phyloP scores from a whole-genome alignment of 2,888 invertebrate genomes.

The Opisthograptis luteolata region DNA sequence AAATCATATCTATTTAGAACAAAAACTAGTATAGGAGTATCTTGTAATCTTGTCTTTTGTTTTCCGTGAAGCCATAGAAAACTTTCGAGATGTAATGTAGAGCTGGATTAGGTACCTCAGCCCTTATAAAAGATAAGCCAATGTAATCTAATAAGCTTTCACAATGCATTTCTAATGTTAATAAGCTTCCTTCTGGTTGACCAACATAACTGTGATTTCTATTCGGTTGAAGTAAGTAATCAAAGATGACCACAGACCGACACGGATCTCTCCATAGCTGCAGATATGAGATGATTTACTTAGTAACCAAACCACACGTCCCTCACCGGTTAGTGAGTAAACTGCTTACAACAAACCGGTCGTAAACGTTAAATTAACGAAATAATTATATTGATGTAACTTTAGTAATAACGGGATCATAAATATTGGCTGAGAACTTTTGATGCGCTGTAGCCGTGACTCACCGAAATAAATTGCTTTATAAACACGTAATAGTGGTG shows the following conservation, averaged over 20 bases:
- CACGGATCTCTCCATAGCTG: slow-evolving; percentile 58
- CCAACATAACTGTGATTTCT: slow-evolving; percentile 57
- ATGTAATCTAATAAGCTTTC: slow-evolving; percentile 18
- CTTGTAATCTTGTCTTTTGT: too few species aligned
- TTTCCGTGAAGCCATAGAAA: too few species aligned
- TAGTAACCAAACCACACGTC: slow-evolving; percentile 58
- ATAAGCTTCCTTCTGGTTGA: slow-evolving; percentile 44
- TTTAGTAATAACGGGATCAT: slow-evolving; percentile 38
- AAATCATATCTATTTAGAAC: too few species aligned
- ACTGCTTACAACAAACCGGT: slow-evolving; percentile 58
- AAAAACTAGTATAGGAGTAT: too few species aligned
- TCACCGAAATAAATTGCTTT: slow-evolving; percentile 75
- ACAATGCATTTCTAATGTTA: slow-evolving; percentile 31
- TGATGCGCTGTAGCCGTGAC: slow-evolving; percentile 63
- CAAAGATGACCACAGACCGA: slow-evolving; percentile 68
- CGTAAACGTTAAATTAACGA: slow-evolving; percentile 39
- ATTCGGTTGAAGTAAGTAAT: slow-evolving; percentile 63
- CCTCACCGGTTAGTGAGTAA: slow-evolving; percentile 59
- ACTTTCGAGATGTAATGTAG: too few species aligned
- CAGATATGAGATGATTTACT: slow-evolving; percentile 47
- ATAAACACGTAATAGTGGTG: slow-evolving; percentile 62
- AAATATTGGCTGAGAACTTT: slow-evolving; percentile 53
- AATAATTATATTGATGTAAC: slow-evolving; percentile 47
- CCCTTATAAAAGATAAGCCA: too few species aligned
- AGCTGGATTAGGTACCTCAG: too few species aligned